Percentiles rank a stretch among this genome's conserved stretches.
Conservation (phyloP, 2,797 vertebrate species). For the Tamandua tetradactyla region DNA sequence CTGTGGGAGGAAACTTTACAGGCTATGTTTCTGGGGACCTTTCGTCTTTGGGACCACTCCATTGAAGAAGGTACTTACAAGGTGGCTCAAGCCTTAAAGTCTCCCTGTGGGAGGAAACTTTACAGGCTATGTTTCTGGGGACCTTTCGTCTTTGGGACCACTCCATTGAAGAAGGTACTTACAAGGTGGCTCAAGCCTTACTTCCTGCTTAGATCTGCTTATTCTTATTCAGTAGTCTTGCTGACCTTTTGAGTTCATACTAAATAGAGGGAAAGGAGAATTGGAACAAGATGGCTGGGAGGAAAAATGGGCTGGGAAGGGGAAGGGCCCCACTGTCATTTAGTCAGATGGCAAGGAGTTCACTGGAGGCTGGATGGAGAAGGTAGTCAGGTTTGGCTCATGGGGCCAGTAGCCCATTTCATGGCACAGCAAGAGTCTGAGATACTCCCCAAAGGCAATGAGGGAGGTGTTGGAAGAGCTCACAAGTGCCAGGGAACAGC, state of each 20-base stretch:
- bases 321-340: background rate
- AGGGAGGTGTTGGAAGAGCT: too few relatives aligned
- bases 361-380: background rate
- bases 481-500: background rate
- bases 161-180: background rate
- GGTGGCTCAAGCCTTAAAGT: background rate
- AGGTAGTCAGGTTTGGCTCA: background rate
- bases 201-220: background rate
- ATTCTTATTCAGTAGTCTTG: background rate
- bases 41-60: background rate
- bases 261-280: background rate
- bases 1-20: too few relatives aligned
- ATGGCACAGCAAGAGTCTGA: background rate
- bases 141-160: background rate
- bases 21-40: too few relatives aligned
- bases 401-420: background rate
- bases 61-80: background rate
- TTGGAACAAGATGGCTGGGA: background rate
- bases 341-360: background rate
- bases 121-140: too few relatives aligned
- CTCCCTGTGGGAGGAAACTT: background rate
- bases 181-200: background rate
- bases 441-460: background rate
- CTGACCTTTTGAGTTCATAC: background rate
- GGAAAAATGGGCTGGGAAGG: too few relatives aligned